Evolutionary conservation across 2,888 invertebrate genomes (phyloP).

Genomic region (Ligdia adustata): DNA sequence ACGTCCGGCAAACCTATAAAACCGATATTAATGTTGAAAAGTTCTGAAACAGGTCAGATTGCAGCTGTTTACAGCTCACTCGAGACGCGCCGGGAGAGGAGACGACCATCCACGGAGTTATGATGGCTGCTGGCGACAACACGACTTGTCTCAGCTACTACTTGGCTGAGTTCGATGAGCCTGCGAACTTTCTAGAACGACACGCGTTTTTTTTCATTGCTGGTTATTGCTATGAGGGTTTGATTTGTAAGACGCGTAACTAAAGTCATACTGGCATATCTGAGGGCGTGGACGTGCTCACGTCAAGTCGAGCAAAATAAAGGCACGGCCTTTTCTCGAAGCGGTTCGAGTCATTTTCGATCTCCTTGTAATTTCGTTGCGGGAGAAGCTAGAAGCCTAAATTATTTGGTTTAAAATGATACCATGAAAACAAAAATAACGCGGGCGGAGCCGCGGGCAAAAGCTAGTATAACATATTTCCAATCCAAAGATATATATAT

Average conservation of each 20-base stretch:
- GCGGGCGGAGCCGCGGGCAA: too few species aligned
- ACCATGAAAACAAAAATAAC: too few species aligned
- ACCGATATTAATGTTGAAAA: slow-evolving; percentile 13
- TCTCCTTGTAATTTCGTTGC: too few species aligned
- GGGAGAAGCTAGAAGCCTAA: too few species aligned
- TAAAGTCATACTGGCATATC: neutral
- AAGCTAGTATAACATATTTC: too few species aligned
- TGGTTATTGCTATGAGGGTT: neutral
- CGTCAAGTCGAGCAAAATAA: too few species aligned
- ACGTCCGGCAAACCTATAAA: slow-evolving; percentile 16
- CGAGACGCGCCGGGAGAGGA: slow-evolving; percentile 5
- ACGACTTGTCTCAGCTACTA: neutral
- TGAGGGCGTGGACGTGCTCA: too few species aligned
- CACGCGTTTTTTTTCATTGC: slow-evolving; percentile 5
- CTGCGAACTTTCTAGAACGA: neutral
- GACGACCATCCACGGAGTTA: slow-evolving; percentile 25
- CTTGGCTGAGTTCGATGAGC: neutral
- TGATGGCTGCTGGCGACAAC: slow-evolving; percentile 20
- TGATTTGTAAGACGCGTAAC: neutral
- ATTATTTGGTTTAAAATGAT: too few species aligned
- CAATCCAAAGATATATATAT: too few species aligned
- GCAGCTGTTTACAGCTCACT: slow-evolving; percentile 28
- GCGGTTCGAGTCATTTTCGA: too few species aligned
- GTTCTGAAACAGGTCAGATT: slow-evolving; percentile 4
- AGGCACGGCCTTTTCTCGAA: too few species aligned